These are phyloP conservation scores for Drosophila yakuba DNA, from an alignment of 1,140 invertebrate species.

Conservation along the genomic window DNA sequence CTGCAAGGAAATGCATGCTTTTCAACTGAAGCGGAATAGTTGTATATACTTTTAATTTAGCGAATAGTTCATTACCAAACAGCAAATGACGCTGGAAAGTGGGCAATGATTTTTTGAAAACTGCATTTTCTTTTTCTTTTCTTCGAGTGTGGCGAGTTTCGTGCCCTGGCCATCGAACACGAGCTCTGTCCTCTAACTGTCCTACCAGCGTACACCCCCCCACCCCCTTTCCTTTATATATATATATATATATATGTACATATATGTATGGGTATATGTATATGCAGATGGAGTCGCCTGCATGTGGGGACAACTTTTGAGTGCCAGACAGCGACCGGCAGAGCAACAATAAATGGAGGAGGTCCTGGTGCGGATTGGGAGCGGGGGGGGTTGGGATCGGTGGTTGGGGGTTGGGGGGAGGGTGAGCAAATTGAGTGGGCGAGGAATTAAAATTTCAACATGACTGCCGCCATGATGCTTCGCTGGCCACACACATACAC, in stretches of 20 bases:
- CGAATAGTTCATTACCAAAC: too few species aligned
- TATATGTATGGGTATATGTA: not conserved
- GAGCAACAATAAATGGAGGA: slow-evolving; percentile 50
- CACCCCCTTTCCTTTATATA: not conserved
- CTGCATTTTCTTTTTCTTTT: not conserved
- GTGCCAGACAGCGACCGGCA: slow-evolving; percentile 71
- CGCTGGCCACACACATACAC: slow-evolving; percentile 64
- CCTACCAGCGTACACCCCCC: slow-evolving; percentile 12
- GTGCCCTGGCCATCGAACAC: slow-evolving; percentile 47
- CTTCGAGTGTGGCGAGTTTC: slow-evolving; percentile 16
- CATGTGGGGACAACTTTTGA: slow-evolving; percentile 65
- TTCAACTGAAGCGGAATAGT: too few species aligned
- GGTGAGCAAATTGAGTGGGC: slow-evolving; percentile 75
- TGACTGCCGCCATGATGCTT: slow-evolving; percentile 79
- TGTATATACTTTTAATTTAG: too few species aligned
- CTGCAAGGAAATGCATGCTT: not conserved
- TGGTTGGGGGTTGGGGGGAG: too few species aligned
- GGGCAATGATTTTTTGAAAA: not conserved
- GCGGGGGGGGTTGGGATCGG: too few species aligned
- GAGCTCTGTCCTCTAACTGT: slow-evolving; percentile 51
- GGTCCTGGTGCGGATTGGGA: not conserved
- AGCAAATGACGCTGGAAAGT: not conserved
- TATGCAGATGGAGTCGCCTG: slow-evolving; percentile 11
- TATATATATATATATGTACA: not conserved
- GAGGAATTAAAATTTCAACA: slow-evolving; percentile 82